Base-by-base conservation (phyloP, 2,797 vertebrate species). In the Cyclopterus lumpus region DNA sequence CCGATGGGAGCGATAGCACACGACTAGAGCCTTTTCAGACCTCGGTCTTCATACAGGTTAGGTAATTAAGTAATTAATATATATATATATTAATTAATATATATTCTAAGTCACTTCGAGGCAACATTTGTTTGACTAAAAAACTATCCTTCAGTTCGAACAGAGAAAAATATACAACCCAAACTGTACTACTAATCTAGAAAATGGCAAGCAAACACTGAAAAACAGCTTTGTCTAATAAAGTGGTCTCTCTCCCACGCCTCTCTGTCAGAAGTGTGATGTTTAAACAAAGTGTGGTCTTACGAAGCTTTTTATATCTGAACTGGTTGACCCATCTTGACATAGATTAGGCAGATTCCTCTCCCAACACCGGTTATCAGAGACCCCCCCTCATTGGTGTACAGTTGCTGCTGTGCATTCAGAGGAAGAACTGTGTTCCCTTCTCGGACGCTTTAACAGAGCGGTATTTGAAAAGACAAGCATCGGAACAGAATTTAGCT, bases 11-110 rank as follows among this genome's bases (percentile, higher is more conserved):
- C 93, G 42, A 93, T 88, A 92, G 86, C 49, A 60, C 74, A 86
- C 82, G 87, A 93, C 93, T 91, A 94, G 83, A 93, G 90, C 93
- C 93, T 86, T 86, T 75, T 95, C 94, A 93, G 94, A 95, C 91
- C 80, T 71, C 12, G 51, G 94, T 93, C 94, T 90, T 95, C 94
- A 95, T 95, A 88, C 88, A 92, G 94, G 94, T 90, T 90, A 86
- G 66, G 86, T 90, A 91, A 93, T 86, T 75, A 80, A n/a, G n/a
- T n/a, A n/a, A 65, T 82, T 76, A 90, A 86, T 84, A 80, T 86
- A 75, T 73, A 77, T 58, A 12, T 51, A 22, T 51, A 67, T 82
- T 90, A 86, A 76, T 91, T 11, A 9, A 69, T 69, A 60, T 89
- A 77, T 86, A 89, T 89, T 80, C 86, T 79, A 90, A 93, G 90